phyloP scores from a whole-genome alignment of 2,797 vertebrate genomes.

The Falco naumanni region DNA sequence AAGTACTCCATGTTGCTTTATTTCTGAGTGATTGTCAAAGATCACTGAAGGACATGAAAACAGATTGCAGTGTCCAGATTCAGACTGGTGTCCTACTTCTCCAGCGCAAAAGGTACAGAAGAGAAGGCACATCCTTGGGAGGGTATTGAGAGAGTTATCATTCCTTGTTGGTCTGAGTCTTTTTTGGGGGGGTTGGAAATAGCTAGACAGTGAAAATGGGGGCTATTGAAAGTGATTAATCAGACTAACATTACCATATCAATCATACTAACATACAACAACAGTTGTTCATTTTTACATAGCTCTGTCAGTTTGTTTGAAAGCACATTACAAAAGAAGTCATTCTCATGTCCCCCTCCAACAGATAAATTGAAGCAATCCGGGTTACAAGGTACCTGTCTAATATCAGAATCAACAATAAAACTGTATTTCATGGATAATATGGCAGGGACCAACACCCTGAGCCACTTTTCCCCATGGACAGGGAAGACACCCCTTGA shows the following conservation, averaged over 20 bases:
- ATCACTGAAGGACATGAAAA: background rate
- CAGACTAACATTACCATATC: background rate
- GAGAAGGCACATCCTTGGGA: background rate
- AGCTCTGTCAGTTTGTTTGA: background rate
- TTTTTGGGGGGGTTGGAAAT: background rate
- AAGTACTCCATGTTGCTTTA: background rate
- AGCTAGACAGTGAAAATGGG: background rate
- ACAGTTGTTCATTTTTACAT: background rate
- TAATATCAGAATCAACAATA: background rate
- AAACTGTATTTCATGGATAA: background rate
- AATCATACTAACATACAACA: background rate
- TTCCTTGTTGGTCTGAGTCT: background rate
- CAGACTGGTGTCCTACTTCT: background rate
- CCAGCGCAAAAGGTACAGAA: background rate
- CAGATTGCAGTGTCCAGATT: background rate
- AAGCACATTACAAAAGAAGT: background rate
- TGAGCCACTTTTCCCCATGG: background rate
- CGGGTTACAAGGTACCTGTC: background rate
- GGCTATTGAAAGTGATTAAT: background rate
- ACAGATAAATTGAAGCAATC: background rate
- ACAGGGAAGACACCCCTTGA: background rate
- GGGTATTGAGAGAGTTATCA: fast-evolving
- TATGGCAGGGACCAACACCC: background rate
- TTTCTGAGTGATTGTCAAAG: background rate
- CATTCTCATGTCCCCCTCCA: background rate